Conservation (phyloP, 2,797 vertebrate species). For the Balearica regulorum region DNA sequence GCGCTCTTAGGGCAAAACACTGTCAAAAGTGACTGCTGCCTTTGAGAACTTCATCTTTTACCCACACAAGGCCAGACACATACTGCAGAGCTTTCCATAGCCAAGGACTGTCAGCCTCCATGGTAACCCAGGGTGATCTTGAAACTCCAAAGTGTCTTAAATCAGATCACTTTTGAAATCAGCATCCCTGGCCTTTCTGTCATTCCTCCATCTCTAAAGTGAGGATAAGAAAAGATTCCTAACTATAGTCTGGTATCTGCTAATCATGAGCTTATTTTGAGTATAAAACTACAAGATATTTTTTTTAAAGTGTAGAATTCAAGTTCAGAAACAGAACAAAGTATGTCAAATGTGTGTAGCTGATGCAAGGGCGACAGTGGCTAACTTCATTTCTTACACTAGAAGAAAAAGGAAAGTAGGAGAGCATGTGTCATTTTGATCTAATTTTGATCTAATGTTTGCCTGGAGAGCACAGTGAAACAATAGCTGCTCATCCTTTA, state of each 20-base stretch:
- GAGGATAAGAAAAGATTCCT: background rate
- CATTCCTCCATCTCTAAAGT: background rate
- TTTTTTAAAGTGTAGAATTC: background rate
- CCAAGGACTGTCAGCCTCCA: background rate
- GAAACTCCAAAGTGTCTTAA: background rate
- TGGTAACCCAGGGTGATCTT: background rate
- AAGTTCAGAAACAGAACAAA: background rate
- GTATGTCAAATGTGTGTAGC: background rate
- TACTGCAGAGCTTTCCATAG: background rate
- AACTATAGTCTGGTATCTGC: background rate
- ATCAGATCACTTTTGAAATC: background rate
- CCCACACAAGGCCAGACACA: background rate
- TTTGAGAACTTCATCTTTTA: background rate
- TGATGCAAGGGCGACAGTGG: background rate
- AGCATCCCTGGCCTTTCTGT: background rate
- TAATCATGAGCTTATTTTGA: background rate
- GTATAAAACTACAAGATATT: background rate
- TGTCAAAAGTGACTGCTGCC: background rate
- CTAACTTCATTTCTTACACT: background rate
- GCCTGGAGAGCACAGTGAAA: background rate
- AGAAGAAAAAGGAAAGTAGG: background rate
- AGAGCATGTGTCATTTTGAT: background rate
- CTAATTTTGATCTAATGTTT: constrained; percentile 4
- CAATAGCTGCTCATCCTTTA: constrained; percentile 28
- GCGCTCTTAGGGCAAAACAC: background rate